Percentiles rank a stretch among this genome's conserved stretches.
Conservation (phyloP, 1,140 invertebrate species). For the Arctopsyche grandis region DNA sequence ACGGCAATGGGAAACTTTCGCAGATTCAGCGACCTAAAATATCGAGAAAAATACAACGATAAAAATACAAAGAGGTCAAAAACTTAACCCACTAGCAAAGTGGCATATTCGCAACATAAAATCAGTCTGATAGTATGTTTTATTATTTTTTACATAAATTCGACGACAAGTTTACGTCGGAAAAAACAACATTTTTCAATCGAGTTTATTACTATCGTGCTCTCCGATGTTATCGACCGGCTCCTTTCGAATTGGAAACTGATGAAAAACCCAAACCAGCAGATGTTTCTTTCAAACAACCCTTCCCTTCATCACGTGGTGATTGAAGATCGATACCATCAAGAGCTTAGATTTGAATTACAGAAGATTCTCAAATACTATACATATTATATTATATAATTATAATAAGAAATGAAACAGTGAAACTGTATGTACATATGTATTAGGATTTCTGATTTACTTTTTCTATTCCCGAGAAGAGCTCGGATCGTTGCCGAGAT, state of each 20-base stretch:
- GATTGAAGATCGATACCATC: neutral
- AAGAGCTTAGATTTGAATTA: neutral
- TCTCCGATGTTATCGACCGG: neutral
- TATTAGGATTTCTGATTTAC: too few species aligned
- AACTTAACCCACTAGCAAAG: conserved; percentile 2
- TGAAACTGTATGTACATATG: too few species aligned
- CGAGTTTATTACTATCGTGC: neutral
- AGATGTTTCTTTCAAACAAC: conserved; percentile 2
- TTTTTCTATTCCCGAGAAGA: too few species aligned
- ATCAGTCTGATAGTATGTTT: neutral
- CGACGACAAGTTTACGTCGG: neutral
- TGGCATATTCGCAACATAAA: conserved; percentile 9
- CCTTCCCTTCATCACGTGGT: too few species aligned
- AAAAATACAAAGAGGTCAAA: conserved; percentile 7
- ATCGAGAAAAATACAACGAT: neutral
- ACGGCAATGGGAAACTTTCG: too few species aligned
- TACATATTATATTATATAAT: neutral
- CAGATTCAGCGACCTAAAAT: too few species aligned
- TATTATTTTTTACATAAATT: neutral
- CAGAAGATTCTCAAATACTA: neutral
- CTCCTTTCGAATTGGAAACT: neutral
- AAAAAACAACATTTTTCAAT: conserved; percentile 13
- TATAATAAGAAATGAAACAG: too few species aligned
- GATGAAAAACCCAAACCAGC: neutral
- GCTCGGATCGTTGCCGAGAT: too few species aligned